Conservation (phyloP, 2,113 vertebrate species). For the Platysteira castanea region DNA sequence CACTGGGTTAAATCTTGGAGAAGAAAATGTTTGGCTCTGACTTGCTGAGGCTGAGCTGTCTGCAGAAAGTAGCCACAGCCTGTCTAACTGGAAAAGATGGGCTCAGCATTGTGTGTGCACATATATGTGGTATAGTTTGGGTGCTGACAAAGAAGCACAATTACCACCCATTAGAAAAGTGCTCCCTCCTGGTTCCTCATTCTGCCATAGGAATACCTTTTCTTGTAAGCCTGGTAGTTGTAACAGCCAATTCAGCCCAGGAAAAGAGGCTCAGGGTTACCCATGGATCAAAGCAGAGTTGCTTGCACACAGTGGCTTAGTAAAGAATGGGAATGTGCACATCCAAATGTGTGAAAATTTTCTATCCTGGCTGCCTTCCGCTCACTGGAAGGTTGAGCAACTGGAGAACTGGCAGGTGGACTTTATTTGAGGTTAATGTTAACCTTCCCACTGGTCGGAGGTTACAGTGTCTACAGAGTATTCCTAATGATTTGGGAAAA, state of each 20-base stretch:
- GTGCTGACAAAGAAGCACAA: not conserved
- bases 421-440: not conserved
- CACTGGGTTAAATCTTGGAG: not conserved
- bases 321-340: not conserved
- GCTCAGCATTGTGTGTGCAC: not conserved
- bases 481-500: not conserved
- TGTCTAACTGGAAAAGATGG: not conserved
- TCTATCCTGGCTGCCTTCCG: not conserved
- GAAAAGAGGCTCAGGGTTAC: not conserved
- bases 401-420: not conserved
- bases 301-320: not conserved
- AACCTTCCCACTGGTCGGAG: not conserved
- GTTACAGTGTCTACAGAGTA: not conserved
- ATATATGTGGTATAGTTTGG: not conserved
- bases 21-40: not conserved
- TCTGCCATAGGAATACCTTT: slow-evolving; percentile 14
- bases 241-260: not conserved
- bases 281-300: not conserved
- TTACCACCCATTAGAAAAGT: slow-evolving; percentile 31
- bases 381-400: not conserved
- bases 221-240: slow-evolving; percentile 8
- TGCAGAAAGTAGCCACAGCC: not conserved
- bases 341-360: not conserved
- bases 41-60: not conserved
- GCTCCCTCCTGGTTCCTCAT: slow-evolving; percentile 21